Evolutionary conservation across 2,797 vertebrate genomes (phyloP).

Genomic region (Falco peregrinus): DNA sequence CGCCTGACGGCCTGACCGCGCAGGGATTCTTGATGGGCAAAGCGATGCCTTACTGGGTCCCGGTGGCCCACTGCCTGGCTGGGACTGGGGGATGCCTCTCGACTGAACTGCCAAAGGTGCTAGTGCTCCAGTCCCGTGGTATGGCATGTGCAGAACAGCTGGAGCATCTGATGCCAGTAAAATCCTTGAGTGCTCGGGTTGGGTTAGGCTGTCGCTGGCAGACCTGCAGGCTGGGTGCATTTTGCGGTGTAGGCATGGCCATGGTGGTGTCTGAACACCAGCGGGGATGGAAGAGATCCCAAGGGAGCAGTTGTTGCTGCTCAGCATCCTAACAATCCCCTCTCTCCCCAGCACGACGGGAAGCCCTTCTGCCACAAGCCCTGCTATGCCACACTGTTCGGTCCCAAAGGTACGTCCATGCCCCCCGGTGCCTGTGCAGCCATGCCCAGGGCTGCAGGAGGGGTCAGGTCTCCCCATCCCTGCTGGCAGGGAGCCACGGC

Average conservation of each 20-base stretch:
- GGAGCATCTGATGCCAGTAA: fast-evolving
- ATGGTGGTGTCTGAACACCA: not conserved
- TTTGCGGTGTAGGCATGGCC: not conserved
- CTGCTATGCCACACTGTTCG: constrained; percentile 90
- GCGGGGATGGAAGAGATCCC: not conserved
- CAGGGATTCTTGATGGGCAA: not conserved
- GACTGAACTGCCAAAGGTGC: fast-evolving
- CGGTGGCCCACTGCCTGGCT: fast-evolving
- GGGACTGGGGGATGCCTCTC: not conserved
- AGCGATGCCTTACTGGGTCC: not conserved
- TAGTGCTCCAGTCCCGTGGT: not conserved
- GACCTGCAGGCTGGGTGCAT: fast-evolving
- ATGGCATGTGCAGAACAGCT: fast-evolving
- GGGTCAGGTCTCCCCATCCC: not conserved
- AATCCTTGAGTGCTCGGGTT: fast-evolving
- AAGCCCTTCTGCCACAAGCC: constrained; percentile 97
- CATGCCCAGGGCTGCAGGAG: not conserved
- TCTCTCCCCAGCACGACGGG: constrained; percentile 86
- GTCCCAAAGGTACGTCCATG: constrained; percentile 89
- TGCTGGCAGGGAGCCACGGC: fast-evolving
- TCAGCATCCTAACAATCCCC: not conserved
- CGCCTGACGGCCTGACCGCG: fast-evolving
- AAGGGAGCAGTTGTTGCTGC: fast-evolving
- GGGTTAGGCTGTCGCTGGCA: not conserved
- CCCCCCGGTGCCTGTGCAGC: fast-evolving